Evolutionary conservation across 2,888 invertebrate species (phyloP).

Genomic region (Caenorhabditis sp.): DNA sequence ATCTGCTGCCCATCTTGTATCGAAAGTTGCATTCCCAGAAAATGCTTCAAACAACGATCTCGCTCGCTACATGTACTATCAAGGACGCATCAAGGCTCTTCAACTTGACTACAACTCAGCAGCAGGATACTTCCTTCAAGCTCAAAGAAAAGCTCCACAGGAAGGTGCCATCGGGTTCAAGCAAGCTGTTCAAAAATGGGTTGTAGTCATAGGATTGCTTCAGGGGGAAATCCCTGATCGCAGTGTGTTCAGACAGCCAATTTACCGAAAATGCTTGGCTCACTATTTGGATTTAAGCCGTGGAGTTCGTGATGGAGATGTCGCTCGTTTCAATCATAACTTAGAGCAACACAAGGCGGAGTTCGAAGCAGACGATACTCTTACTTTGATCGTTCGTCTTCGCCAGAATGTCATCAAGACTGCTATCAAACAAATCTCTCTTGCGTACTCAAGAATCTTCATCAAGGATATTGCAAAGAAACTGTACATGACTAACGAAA

Average conservation of each 20-base stretch:
- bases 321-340: constrained; percentile 95
- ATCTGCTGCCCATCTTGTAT: constrained; percentile 96
- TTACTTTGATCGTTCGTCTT: constrained; percentile 94
- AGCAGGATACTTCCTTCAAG: constrained; percentile 95
- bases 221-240: constrained; percentile 97
- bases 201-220: constrained; percentile 80
- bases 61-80: constrained; percentile 97
- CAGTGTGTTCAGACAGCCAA: constrained; percentile 94
- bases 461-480: constrained; percentile 96
- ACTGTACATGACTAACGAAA: constrained; percentile 92
- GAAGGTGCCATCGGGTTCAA: constrained; percentile 98
- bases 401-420: constrained; percentile 99
- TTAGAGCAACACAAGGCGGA: constrained; percentile 90
- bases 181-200: constrained; percentile 86
- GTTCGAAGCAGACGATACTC: constrained; percentile 95
- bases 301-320: constrained; percentile 93
- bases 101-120: constrained; percentile 95
- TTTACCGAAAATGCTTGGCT: constrained; percentile 91
- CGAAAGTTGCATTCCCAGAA: constrained; percentile 94
- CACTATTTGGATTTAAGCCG: constrained; percentile 98
- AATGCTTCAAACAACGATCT: constrained; percentile 98
- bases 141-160: constrained; percentile 96
- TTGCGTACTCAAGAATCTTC: constrained; percentile 96
- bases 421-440: constrained; percentile 87
- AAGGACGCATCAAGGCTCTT: constrained; percentile 97